These are phyloP conservation scores for Sminthurinus aureus DNA, from an alignment of 2,888 invertebrate species.

Conservation along the genomic window DNA sequence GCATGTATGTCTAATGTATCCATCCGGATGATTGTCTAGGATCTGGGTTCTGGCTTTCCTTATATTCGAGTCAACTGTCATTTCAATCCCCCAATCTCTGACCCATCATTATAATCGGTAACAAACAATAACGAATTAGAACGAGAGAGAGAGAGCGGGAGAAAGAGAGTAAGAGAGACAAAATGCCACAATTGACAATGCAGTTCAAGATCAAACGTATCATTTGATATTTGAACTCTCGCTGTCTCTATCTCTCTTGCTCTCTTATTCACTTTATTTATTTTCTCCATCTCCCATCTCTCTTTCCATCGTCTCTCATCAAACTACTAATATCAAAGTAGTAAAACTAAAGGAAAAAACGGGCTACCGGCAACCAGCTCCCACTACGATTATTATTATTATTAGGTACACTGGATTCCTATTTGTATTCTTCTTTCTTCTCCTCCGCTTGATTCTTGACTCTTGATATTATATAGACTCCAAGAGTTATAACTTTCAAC, in stretches of 20 bases:
- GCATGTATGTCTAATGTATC: not conserved
- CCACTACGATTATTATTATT: no score
- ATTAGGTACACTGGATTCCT: no score
- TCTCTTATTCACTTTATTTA: not conserved
- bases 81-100: not conserved
- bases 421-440: not conserved
- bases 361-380: no score
- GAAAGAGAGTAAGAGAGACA: no score
- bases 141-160: not conserved
- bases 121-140: conserved; percentile 1
- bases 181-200: no score
- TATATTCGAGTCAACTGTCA: not conserved
- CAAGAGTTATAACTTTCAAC: no score
- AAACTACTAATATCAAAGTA: not conserved
- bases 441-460: not conserved
- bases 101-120: not conserved
- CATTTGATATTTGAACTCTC: conserved; percentile 11
- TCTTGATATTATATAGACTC: not conserved
- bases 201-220: conserved; percentile 1
- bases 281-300: not conserved
- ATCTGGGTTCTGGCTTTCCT: not conserved
- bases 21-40: no score
- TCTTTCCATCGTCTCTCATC: no score
- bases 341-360: not conserved
- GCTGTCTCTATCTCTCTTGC: not conserved